Conservation (phyloP, 2,888 invertebrate genomes). For the Mellilla xanthometata region DNA sequence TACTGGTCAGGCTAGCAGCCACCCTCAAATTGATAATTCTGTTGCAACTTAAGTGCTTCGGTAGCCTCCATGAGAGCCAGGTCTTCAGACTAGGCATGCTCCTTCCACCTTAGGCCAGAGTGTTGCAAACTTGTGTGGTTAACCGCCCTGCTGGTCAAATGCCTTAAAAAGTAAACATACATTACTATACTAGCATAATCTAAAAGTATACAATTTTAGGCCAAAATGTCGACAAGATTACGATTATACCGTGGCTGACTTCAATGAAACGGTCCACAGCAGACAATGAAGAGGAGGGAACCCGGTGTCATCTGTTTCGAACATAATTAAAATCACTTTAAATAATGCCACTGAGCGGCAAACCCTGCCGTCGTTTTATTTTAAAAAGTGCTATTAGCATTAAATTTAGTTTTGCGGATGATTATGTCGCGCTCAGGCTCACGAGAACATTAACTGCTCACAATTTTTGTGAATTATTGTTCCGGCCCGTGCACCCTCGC, state of each 20-base stretch:
- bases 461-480: conserved; percentile 80
- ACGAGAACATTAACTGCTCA: conserved; percentile 70
- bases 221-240: conserved; percentile 48
- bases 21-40: no score
- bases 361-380: conserved; percentile 74
- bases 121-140: no score
- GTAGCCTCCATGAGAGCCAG: no score
- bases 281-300: conserved; percentile 80
- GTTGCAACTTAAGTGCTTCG: no score
- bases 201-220: background rate
- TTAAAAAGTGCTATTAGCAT: conserved; percentile 81
- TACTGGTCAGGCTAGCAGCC: no score
- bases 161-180: no score
- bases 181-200: no score
- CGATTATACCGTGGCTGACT: conserved; percentile 38
- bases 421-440: conserved; percentile 77
- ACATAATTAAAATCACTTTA: conserved; percentile 83
- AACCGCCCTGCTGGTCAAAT: no score
- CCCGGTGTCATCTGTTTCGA: conserved; percentile 79
- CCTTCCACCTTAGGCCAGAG: no score
- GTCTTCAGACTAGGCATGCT: no score
- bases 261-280: conserved; percentile 36
- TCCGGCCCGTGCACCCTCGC: conserved; percentile 62
- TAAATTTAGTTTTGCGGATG: conserved; percentile 81
- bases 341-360: conserved; percentile 78